Conservation (phyloP, 2,888 invertebrate species). For the Dolichomitus sp. region DNA sequence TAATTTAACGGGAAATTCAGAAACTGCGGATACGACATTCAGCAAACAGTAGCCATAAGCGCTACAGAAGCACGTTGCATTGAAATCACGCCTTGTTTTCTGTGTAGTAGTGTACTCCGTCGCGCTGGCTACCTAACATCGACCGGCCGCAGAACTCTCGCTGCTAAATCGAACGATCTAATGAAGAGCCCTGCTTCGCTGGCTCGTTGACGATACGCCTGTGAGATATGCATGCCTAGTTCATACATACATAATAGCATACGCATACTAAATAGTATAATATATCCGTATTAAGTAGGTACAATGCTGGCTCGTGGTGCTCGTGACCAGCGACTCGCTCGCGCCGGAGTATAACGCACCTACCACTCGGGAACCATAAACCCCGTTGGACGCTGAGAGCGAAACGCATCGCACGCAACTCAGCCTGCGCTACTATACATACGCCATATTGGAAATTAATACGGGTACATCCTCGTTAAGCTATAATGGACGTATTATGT, state of each 20-base stretch:
- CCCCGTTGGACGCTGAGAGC: slow-evolving; percentile 15
- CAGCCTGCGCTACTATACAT: neutral
- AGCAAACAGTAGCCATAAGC: neutral
- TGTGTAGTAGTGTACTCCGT: neutral
- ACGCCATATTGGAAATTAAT: slow-evolving; percentile 67
- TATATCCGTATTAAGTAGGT: slow-evolving; percentile 56
- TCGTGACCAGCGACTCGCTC: slow-evolving; percentile 27
- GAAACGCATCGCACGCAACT: slow-evolving; percentile 23
- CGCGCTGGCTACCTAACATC: neutral
- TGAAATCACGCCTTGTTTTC: slow-evolving; percentile 15
- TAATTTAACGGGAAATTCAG: slow-evolving; percentile 13
- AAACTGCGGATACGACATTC: neutral
- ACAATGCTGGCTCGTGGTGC: neutral
- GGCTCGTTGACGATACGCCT: slow-evolving; percentile 47
- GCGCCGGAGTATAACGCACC: neutral
- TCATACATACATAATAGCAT: slow-evolving; percentile 47
- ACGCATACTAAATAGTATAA: slow-evolving; percentile 45
- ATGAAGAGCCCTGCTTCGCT: slow-evolving; percentile 62
- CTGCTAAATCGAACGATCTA: slow-evolving; percentile 68
- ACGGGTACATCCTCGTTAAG: slow-evolving; percentile 67
- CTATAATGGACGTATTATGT: slow-evolving; percentile 61
- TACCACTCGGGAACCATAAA: slow-evolving; percentile 42
- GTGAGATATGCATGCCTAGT: slow-evolving; percentile 31
- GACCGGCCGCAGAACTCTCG: slow-evolving; percentile 40
- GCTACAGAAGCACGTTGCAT: neutral